Conservation (phyloP, 2,797 vertebrate genomes). For the Agapornis canus region DNA sequence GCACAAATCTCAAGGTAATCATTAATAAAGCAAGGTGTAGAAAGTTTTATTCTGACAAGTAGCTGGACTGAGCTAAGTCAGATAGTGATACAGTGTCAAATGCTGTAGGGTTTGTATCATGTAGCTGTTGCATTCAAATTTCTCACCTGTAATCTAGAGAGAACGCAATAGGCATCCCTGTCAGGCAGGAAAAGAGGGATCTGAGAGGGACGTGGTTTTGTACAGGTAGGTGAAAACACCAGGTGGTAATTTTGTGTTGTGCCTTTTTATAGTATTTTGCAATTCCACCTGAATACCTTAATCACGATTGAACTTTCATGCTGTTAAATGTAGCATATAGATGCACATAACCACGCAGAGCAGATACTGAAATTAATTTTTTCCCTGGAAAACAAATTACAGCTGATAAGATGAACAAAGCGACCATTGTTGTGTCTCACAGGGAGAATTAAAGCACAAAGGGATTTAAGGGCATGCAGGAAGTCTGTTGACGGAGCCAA, state of each 20-base stretch:
- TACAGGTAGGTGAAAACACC: not conserved
- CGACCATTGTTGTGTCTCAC: not conserved
- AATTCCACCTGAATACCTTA: not conserved
- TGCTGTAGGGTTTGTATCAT: not conserved
- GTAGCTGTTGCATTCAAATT: not conserved
- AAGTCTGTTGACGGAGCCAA: constrained; percentile 38
- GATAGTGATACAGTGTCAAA: not conserved
- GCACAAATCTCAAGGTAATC: not conserved
- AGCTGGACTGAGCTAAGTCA: not conserved
- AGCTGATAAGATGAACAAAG: constrained; percentile 40
- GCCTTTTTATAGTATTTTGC: not conserved
- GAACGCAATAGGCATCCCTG: not conserved
- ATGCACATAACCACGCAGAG: not conserved
- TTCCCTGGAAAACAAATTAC: not conserved
- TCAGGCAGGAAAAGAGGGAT: not conserved
- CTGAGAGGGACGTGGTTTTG: not conserved
- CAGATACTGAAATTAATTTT: not conserved
- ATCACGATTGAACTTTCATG: not conserved
- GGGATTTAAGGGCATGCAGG: constrained; percentile 1
- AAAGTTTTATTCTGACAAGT: not conserved
- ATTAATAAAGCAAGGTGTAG: not conserved
- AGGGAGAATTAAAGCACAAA: constrained; percentile 2
- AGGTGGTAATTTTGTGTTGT: not conserved
- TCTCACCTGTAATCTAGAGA: not conserved
- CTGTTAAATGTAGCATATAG: not conserved